Base-by-base conservation (phyloP, 30 jellyfish, hydroid and myxozoan genomes). In the Nemopilema nomurai region DNA sequence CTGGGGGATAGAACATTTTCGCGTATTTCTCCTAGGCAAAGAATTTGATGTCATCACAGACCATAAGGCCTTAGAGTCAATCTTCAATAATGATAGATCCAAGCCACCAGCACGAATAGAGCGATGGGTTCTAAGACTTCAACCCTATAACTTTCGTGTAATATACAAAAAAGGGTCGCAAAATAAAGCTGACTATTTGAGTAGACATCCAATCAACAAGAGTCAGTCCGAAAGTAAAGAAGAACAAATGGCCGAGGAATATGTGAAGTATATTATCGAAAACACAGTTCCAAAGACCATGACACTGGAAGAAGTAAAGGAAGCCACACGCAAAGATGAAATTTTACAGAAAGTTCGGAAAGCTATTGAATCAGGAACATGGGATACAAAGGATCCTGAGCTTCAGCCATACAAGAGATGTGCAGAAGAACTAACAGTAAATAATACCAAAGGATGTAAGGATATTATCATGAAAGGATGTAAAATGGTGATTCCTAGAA, bases 41-140 rank as follows among this genome's bases (percentile, higher is more conserved):
- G 88, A 79, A 79, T 79, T 79, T 79, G 88, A 79, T 66, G 85
- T 33, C 51, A 64, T 79, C 28, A 79, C 81, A 51, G 73, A 62
- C 53, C 79, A 78, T 27, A 62, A 78, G 87, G 79, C 85, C 53
- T 51, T 75, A 25, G 88, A 79, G 88, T 62, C 79, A 19, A 79
- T 79, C 88, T 79, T 57, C 79, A 63, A 63, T 79, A 79, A 53
- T 79, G 65, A 67, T 23, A 51, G 70, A 53, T 79, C 88, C 69
- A 81, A 81, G 82, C 90, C 90, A 66, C 84, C 90, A 17, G 90
- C 90, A 6, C 89, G 80, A 13, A 63, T 79, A 62, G 89, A 67
- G 28, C 53, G 82, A 66, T 81, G 90, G 90, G 90, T 81, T 1
- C 49, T 81, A 33, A 21, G 90, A 9, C 74, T 65, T 26, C 90